Evolutionary conservation across 2,888 invertebrate species (phyloP), one percentile per base, ranked within the genome.

Genomic region (Nymphalis polychloros): DNA sequence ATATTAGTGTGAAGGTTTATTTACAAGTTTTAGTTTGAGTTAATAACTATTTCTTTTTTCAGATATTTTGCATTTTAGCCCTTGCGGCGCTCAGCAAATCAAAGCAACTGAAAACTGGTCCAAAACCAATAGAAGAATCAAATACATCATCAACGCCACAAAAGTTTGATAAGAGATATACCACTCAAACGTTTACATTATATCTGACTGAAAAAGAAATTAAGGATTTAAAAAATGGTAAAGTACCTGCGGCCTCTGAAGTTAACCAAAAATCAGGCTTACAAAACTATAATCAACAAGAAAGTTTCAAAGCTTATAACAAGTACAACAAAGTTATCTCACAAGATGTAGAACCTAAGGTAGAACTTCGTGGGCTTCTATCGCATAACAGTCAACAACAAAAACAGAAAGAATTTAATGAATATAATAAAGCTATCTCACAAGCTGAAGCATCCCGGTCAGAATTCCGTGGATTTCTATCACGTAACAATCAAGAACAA

Each of bases 181-280:
- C 13, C 27, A 53, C 16, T 3, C 57, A 55, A 49, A 49, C n/a
- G 35, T 35, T 50, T 10, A 59, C 35, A 7, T 64, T 64, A 59
- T 64, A 64, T 50, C 57, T 69, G 23, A 69, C 61, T 23, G 57
- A 61, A 8, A 61, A 50, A 35, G 64, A 61, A 20, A 31, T 69
- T 16, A 64, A 35, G 23, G 61, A 64, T 10, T 46, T 69, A 27
- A 27, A 55, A 31, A 20, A 35, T 50, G 20, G 7, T 17, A 49
- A 41, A 17, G 17, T 17, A 4, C 7, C 64, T 49, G 20, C 19
- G 41, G 20, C 20, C 13, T 35, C 35, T 41, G 4, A 8, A 27
- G n/a, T 20, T 13, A 19, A 17, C 7, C 6, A 20, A 31, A 49
- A 64, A 48, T 19, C 20, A 49, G 19, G n/a, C 31, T 6, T 23